Conservation (phyloP, 2,113 vertebrate genomes). For the Cavia aperea region DNA sequence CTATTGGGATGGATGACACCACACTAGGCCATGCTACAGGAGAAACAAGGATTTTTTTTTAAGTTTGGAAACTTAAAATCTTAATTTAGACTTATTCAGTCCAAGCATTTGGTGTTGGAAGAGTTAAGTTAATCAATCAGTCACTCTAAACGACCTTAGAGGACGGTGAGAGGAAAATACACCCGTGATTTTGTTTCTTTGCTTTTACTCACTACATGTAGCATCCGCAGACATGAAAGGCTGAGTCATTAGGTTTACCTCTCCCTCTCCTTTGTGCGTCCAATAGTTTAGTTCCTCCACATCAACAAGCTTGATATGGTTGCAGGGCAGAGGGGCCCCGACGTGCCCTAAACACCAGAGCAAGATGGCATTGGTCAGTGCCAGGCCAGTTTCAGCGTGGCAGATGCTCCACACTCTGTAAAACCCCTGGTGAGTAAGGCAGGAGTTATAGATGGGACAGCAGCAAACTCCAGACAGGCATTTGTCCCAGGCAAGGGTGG, state of each 20-base stretch:
- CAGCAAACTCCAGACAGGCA: background rate
- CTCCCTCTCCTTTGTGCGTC: constrained; percentile 92
- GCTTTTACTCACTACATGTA: background rate
- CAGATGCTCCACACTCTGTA: background rate
- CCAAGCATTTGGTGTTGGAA: background rate
- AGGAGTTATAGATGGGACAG: background rate
- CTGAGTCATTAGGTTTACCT: constrained; percentile 77
- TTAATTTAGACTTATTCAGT: background rate
- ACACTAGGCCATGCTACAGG: background rate
- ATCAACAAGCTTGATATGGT: constrained; percentile 93
- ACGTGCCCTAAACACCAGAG: constrained; percentile 87
- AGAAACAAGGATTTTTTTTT: background rate
- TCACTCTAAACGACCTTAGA: constrained; percentile 8
- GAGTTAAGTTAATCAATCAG: background rate
- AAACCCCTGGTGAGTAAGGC: background rate
- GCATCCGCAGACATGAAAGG: background rate
- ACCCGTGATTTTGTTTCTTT: background rate
- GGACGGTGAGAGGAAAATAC: background rate
- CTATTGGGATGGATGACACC: background rate
- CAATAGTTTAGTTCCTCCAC: constrained; percentile 98
- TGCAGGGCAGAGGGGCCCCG: constrained; percentile 94
- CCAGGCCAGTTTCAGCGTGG: constrained; percentile 1
- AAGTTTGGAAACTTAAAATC: background rate
- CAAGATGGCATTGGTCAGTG: constrained; percentile 53
- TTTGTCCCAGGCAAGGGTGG: background rate